Conservation (phyloP, 1,140 invertebrate genomes). For the Leptinotarsa texana region DNA sequence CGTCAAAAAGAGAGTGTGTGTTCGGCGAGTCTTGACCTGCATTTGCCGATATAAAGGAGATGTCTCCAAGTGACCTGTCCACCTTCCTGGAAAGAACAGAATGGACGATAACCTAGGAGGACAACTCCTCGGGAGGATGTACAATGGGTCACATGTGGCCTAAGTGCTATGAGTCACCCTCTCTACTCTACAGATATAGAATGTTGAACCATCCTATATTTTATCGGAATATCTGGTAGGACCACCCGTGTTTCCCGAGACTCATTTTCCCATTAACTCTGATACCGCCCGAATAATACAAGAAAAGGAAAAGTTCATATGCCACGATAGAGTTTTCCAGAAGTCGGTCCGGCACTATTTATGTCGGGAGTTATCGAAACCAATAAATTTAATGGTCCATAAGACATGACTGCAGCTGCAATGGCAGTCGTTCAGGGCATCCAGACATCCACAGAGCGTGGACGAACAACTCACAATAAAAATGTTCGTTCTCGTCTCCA, state of each 20-base stretch:
- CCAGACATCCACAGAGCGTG: slow-evolving; percentile 9
- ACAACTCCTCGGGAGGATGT: too few relatives aligned
- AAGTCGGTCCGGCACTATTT: slow-evolving; percentile 26
- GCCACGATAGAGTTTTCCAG: not conserved
- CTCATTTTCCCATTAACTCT: slow-evolving; percentile 17
- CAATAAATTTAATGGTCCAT: slow-evolving; percentile 43
- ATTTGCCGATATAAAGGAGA: too few relatives aligned
- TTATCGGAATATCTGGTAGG: not conserved
- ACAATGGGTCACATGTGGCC: too few relatives aligned
- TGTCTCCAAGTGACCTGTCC: too few relatives aligned
- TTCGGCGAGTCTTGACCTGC: too few relatives aligned
- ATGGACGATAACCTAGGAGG: too few relatives aligned
- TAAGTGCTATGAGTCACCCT: too few relatives aligned
- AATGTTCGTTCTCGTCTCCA: slow-evolving; percentile 13
- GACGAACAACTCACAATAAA: slow-evolving; percentile 16
- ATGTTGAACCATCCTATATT: too few relatives aligned
- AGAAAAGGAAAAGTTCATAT: slow-evolving; percentile 4
- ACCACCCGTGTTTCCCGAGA: not conserved
- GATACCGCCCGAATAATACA: not conserved
- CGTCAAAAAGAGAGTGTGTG: too few relatives aligned
- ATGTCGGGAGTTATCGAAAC: slow-evolving; percentile 38
- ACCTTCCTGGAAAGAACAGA: too few relatives aligned
- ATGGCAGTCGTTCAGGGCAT: not conserved
- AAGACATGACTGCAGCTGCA: slow-evolving; percentile 34
- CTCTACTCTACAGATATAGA: too few relatives aligned